Conservation (phyloP, 2,888 invertebrate species). For the Camponotus fellah region DNA sequence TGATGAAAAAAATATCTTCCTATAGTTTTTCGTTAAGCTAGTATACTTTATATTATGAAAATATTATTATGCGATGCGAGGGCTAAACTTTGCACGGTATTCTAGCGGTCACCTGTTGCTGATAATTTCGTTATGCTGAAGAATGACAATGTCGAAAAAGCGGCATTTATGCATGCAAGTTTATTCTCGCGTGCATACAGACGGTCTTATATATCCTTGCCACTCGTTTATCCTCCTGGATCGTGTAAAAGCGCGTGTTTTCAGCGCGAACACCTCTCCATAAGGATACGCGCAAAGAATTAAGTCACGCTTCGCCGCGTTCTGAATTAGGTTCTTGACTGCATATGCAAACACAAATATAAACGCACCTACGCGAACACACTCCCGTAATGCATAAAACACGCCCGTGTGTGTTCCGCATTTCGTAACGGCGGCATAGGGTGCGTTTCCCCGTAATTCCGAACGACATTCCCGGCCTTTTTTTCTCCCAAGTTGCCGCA, state of each 20-base stretch:
- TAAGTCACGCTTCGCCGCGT: constrained; percentile 40
- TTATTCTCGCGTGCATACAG: constrained; percentile 30
- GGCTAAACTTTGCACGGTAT: neutral
- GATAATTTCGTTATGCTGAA: constrained; percentile 38
- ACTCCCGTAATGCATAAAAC: constrained; percentile 23
- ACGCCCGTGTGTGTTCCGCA: constrained; percentile 38
- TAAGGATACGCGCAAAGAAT: constrained; percentile 44
- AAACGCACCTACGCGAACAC: neutral
- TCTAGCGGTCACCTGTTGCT: constrained; percentile 40
- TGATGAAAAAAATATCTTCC: neutral
- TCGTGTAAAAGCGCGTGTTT: constrained; percentile 45
- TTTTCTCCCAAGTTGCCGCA: constrained; percentile 33
- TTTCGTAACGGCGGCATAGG: constrained; percentile 17
- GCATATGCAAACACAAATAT: constrained; percentile 2
- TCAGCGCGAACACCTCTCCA: constrained; percentile 41
- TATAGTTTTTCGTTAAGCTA: neutral
- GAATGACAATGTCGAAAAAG: constrained; percentile 48
- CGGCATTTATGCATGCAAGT: constrained; percentile 36
- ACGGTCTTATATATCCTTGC: constrained; percentile 19
- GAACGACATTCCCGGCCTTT: constrained; percentile 45
- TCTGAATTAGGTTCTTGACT: constrained; percentile 48
- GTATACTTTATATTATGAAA: neutral
- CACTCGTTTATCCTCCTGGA: constrained; percentile 29
- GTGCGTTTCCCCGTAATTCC: constrained; percentile 39
- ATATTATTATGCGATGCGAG: neutral